Base-by-base conservation (phyloP, 2,888 invertebrate genomes). In the Chrysina gloriosa region DNA sequence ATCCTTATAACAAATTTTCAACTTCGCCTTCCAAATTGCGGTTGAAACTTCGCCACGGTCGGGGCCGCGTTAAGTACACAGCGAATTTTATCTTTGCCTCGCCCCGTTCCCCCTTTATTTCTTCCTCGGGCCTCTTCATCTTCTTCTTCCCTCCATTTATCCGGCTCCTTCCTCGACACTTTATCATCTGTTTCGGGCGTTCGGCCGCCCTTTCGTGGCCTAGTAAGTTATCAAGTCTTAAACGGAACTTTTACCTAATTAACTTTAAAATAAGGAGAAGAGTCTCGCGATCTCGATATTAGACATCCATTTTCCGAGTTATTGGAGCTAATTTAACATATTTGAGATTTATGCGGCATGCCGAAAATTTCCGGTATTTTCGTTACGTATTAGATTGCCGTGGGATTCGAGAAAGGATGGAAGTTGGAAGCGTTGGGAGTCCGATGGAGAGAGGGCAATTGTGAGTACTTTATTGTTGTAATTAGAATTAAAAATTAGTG, bases 1-100 rank as follows among this genome's bases (percentile, higher is more conserved):
- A 78, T 78, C 77, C 78, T 78, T 78, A 79, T 77, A 78, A 79
- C 79, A 80, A 81, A 80, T 80, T 80, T 79, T 77, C 79, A 76
- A 80, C 77, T 77, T 75, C 74, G n/a, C n/a, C 74, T 72, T 73
- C 75, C 77, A 79, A 80, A 80, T 80, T 80, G 80, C 79, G 80
- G 80, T 77, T 77, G 72, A 80, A 80, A 79, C 76, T 80, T 80
- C 79, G 76, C 74, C 73, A 72, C 42, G 69, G 74, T 71, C 71
- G 74, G 72, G 68, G 69, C 69, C 70, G 71, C 72, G 34, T 48
- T 66, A 56, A 65, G 45, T 16, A 48, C 27, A 56, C 68, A 50
- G 75, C 75, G 75, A 78, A 78, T 79, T 79, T 79, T 79, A 79
- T 79, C 77, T 77, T 74, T 74, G 73, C 74, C 75, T n/a, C n/a